Percentiles rank a stretch among this genome's conserved stretches.
phyloP scores from a whole-genome alignment of 2,797 vertebrate genomes.

The Sardinella longiceps region DNA sequence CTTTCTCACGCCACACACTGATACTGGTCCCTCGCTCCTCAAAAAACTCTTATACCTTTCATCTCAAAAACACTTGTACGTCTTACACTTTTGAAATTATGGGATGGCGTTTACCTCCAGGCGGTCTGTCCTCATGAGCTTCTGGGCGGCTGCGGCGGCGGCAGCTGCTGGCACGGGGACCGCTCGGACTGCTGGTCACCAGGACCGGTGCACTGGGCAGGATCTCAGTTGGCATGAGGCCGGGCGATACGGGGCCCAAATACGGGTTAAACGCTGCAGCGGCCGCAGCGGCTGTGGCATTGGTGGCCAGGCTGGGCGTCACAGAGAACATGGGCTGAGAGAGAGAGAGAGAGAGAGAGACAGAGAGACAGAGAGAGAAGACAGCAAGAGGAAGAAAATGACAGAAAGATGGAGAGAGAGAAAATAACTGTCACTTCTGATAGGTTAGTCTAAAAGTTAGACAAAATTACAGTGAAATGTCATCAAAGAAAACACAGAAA shows the following conservation, averaged over 20 bases:
- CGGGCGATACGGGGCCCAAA: constrained; percentile 93
- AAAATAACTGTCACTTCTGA: background rate
- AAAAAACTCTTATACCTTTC: too few relatives aligned
- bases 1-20: too few relatives aligned
- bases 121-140: constrained; percentile 96
- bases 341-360: constrained; percentile 36
- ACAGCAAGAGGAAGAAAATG: background rate
- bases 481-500: background rate
- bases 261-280: constrained; percentile 94
- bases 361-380: background rate
- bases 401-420: background rate
- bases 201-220: constrained; percentile 87
- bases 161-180: constrained; percentile 82
- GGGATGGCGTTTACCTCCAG: constrained; percentile 84
- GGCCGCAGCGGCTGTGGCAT: constrained; percentile 86
- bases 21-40: too few relatives aligned
- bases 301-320: constrained; percentile 90
- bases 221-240: constrained; percentile 91
- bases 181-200: constrained; percentile 87
- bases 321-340: constrained; percentile 96
- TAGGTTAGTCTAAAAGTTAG: background rate
- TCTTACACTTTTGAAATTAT: background rate
- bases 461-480: background rate
- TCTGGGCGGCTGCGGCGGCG: constrained; percentile 86
- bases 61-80: too few relatives aligned